Evolutionary conservation across 1,140 invertebrate species (phyloP), one percentile per base, ranked within the genome.

Genomic region (Bathynomus jamesi): DNA sequence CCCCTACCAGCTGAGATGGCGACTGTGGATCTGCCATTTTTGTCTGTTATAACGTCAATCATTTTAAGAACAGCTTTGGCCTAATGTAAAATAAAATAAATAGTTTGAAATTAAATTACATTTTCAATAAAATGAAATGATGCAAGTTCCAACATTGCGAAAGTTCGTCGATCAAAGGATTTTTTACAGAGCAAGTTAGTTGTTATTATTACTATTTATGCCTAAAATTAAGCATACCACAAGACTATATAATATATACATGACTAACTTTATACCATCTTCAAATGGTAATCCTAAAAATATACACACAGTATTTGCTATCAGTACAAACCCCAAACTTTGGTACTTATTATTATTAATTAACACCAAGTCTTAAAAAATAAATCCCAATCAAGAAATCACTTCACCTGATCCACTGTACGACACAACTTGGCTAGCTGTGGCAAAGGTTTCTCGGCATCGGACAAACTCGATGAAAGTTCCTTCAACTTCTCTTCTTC

Each of bases 1-100:
- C 98, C 98, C 86, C 97, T 87, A 2, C 95, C 90, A 24, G 98
- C 96, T 2, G 97, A 99, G 72, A 99, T 83, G 0, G 94, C 94
- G 53, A 98, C 92, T 1, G 95, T 98, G 21, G 92, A 90, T 72
- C 90, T 87, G 28, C 92, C 83, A 28, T 88, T 89, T 84, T 98
- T 99, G 74, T 99, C 96, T n/a, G 95, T 93, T 65, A 99, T 89
- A 3, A 92, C 91, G 80, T 99, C 95, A 65, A 99, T 91, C 78
- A 99, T 94, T 80, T 95, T 95, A 0, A 98, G 84, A 10, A 99
- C 83, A 3, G 92, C 92, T 79, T 96, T 93, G 8, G 88, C 94
- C 86, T 89, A 78, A 32, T 27, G 28, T n/a, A 60, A 21, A 3
- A 61, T 25, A 21, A 4, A 61, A 61, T 79, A 17, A 17, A n/a